Evolutionary conservation across 2,888 invertebrate species (phyloP).

Genomic region (Lycophotia porphyrea): DNA sequence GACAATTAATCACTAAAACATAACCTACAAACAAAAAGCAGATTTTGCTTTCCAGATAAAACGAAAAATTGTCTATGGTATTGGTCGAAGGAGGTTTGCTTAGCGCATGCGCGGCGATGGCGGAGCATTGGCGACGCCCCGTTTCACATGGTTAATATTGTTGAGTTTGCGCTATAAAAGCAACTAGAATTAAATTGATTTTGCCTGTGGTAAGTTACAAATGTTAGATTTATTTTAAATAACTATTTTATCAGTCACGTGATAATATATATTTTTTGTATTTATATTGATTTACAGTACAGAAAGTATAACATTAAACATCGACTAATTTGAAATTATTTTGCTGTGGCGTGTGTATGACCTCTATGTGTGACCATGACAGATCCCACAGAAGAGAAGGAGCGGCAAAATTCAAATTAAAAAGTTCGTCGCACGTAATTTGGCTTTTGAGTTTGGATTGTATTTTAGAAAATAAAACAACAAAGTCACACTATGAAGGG

Average conservation of each 20-base stretch:
- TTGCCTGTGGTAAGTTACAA: constrained; percentile 22
- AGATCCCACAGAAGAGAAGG: neutral
- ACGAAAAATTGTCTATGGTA: constrained; percentile 83
- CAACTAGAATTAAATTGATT: constrained; percentile 62
- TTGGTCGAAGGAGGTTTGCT: constrained; percentile 58
- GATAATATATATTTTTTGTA: neutral
- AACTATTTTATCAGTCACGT: neutral
- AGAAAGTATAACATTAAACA: neutral
- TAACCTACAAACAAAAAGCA: constrained; percentile 87
- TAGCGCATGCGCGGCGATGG: constrained; percentile 80
- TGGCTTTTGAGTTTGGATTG: neutral
- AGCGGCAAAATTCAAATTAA: constrained; percentile 35
- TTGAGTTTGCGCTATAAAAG: constrained; percentile 66
- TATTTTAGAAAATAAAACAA: neutral
- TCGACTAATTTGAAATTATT: constrained; percentile 28
- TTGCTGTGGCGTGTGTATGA: neutral
- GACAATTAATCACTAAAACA: constrained; percentile 88
- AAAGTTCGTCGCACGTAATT: neutral
- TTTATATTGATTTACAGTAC: neutral
- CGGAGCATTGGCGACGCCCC: constrained; percentile 51
- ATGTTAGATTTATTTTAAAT: neutral
- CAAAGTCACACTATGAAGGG: neutral
- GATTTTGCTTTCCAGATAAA: constrained; percentile 77
- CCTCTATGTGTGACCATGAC: neutral
- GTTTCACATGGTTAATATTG: constrained; percentile 53